Percentiles rank a stretch among this genome's conserved stretches.
phyloP scores from a whole-genome alignment of 2,113 vertebrate species.

The Heterocephalus glaber region DNA sequence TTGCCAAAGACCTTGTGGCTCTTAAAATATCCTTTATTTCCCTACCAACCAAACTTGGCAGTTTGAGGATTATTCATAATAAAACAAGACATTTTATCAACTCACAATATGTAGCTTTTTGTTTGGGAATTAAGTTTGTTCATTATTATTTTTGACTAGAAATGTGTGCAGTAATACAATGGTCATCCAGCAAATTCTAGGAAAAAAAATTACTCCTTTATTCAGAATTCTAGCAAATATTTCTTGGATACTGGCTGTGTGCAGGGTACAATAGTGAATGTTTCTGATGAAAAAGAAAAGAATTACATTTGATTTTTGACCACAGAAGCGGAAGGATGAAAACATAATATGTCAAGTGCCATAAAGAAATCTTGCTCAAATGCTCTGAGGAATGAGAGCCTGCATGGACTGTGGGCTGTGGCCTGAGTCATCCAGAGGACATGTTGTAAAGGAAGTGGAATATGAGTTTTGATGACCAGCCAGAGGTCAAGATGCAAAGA shows the following conservation, averaged over 20 bases:
- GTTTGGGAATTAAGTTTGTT: conserved; percentile 45
- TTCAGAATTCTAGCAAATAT: conserved; percentile 12
- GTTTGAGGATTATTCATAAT: background rate
- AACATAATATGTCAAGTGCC: background rate
- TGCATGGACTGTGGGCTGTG: background rate
- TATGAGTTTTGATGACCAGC: background rate
- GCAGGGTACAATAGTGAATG: conserved; percentile 24
- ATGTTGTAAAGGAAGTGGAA: background rate
- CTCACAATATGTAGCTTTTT: conserved; percentile 50
- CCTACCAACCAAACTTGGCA: conserved; percentile 26
- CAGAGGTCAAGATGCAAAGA: background rate
- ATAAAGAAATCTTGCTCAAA: background rate
- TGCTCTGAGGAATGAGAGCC: background rate
- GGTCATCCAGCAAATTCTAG: background rate
- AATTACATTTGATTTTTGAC: conserved; percentile 22
- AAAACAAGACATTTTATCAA: conserved; percentile 59
- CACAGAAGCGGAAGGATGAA: background rate
- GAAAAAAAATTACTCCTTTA: background rate
- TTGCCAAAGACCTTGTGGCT: background rate
- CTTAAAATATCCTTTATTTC: conserved; percentile 54
- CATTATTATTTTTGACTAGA: conserved; percentile 35
- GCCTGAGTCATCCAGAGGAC: background rate
- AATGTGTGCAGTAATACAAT: background rate
- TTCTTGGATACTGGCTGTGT: background rate
- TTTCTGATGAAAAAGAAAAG: conserved; percentile 5